Evolutionary conservation across 2,113 vertebrate species (phyloP), one percentile per base, ranked within the genome.

Genomic region (Rhea americana): DNA sequence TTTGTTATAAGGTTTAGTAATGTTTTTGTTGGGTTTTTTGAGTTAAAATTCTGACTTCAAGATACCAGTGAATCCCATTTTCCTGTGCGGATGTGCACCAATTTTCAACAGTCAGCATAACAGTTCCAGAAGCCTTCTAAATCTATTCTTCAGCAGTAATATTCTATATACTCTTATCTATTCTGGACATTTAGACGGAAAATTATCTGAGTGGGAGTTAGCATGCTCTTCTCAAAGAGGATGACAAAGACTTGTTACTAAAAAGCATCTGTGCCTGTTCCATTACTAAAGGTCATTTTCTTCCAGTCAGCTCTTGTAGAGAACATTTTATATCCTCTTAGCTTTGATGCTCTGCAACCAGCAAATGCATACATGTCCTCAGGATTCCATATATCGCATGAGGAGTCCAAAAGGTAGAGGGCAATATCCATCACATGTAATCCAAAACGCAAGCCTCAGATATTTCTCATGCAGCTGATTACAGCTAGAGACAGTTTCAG

Each of bases 211-310:
- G 93, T 95, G 81, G 93, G 93, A 87, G 85, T 75, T 41, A 56
- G 72, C 84, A 45, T 84, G 87, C 70, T 93, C 82, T 5, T 87
- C 90, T 88, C 67, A 35, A 55, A 82, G 71, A 76, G 24, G 79
- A 92, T 95, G 94, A 95, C 91, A 94, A 93, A 93, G 91, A 65
- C 77, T 68, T 67, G 70, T 82, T 91, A 95, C 93, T 92, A 82
- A 92, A 94, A 94, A 92, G 95, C 95, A 96, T 97, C 95, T 95
- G 95, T 45, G 73, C 76, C 81, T 93, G 93, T 91, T 94, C 76
- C 74, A 77, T 90, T 80, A 89, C 71, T 85, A 96, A 95, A 95
- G 95, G 93, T 91, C 93, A 90, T 93, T 82, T 92, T 93, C 85
- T 53, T 61, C 32, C 82, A 85, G 70, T 24, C 16, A 3, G 72